These are phyloP conservation scores for Bolinopsis microptera DNA, from an alignment of 37 sponge, comb jelly and placozoan genomes.

Conservation along the genomic window DNA sequence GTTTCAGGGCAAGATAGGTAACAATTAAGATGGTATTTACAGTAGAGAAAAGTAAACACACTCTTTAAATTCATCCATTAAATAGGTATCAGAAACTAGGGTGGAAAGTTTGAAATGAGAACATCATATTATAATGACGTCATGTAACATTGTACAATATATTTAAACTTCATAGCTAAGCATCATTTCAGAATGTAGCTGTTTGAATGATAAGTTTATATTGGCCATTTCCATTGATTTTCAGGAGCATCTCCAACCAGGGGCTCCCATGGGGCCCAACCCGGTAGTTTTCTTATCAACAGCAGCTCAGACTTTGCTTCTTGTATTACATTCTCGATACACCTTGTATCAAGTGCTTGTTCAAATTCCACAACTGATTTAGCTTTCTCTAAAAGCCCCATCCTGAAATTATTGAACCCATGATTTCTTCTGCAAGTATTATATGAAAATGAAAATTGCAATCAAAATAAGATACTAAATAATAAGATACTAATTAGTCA, in stretches of 20 bases:
- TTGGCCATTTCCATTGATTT: conserved; percentile 52
- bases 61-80: no score
- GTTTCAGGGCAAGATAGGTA: no score
- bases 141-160: no score
- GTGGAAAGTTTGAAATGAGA: no score
- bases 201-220: no score
- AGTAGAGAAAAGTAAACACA: no score
- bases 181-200: no score
- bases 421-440: background rate
- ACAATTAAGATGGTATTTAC: no score
- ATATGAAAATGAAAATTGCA: background rate
- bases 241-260: conserved; percentile 53
- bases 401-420: conserved; percentile 18
- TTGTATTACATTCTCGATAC: conserved; percentile 61
- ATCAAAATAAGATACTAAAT: background rate
- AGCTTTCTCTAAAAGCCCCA: conserved; percentile 9
- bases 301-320: conserved; percentile 42
- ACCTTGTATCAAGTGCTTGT: background rate
- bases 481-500: no score
- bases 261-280: conserved; percentile 56
- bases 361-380: conserved; percentile 50
- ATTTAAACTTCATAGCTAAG: no score
- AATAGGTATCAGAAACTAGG: no score
- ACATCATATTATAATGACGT: no score
- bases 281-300: conserved; percentile 23